A percentile compares a stretch with the other conserved stretches of the same genome.
Evolutionary conservation across 92 coral and sea anemone genomes (phyloP).

Genomic region (Anthopleura xanthogrammica): DNA sequence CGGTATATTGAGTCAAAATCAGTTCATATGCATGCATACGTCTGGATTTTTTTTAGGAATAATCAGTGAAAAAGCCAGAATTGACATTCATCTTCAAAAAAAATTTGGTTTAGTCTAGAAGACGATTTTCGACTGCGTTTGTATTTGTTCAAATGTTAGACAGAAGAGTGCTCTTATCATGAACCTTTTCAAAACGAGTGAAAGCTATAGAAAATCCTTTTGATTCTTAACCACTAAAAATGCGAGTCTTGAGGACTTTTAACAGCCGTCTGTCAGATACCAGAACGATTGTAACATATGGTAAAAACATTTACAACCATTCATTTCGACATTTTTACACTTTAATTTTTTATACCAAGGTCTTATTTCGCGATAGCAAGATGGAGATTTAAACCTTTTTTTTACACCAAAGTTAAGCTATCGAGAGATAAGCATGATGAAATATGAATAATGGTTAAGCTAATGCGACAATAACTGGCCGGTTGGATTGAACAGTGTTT

Average conservation of each 20-base stretch:
- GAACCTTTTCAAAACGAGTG: not conserved
- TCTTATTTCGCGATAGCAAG: not conserved
- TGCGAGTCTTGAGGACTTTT: not conserved
- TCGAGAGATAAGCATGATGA: not conserved
- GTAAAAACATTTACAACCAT: too few relatives aligned
- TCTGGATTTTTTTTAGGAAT: not conserved
- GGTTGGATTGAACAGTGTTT: not conserved
- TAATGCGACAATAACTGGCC: not conserved
- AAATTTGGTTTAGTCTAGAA: not conserved
- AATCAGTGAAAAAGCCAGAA: not conserved
- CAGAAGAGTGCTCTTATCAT: not conserved
- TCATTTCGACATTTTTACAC: too few relatives aligned
- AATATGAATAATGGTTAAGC: not conserved
- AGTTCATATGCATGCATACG: too few relatives aligned
- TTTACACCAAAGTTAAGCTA: not conserved
- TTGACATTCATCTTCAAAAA: not conserved
- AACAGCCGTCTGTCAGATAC: not conserved
- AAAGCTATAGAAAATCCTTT: not conserved
- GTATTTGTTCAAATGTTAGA: not conserved
- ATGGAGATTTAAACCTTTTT: not conserved
- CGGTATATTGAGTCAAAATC: not conserved
- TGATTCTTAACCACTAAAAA: too few relatives aligned
- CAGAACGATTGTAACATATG: not conserved
- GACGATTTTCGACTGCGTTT: not conserved
- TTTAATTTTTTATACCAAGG: too few relatives aligned